Percentiles rank a stretch among this genome's conserved stretches.
These are phyloP conservation scores for Synaphobranchus kaupii DNA, from an alignment of 2,797 vertebrate species.

Conservation along the genomic window DNA sequence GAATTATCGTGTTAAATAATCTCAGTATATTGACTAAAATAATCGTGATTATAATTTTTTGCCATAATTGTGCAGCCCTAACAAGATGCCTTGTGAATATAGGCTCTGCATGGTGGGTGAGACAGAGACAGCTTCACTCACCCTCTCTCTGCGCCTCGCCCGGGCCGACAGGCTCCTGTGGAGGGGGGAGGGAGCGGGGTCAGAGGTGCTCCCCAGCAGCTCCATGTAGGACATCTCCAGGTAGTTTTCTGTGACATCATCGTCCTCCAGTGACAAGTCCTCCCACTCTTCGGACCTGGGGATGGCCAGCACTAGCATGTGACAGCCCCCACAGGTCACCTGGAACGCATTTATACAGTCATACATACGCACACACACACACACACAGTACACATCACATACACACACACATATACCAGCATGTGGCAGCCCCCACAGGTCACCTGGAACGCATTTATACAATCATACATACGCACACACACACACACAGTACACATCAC, in stretches of 20 bases:
- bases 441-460: no score
- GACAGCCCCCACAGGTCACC: conserved; percentile 91
- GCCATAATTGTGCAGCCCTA: no score
- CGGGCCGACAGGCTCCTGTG: conserved; percentile 81
- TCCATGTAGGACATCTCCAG: conserved; percentile 65
- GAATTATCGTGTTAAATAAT: no score
- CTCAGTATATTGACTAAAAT: no score
- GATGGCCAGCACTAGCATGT: conserved; percentile 88
- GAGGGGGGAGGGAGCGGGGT: conserved; percentile 57
- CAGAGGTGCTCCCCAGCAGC: conserved; percentile 55
- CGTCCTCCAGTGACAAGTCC: conserved; percentile 64
- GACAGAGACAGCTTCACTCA: conserved; percentile 53
- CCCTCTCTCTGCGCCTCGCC: conserved; percentile 85
- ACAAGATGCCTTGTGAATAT: no score
- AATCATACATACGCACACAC: background rate
- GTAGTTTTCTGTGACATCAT: conserved; percentile 69
- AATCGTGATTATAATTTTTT: no score
- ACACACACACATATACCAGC: background rate
- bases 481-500: background rate
- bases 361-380: background rate
- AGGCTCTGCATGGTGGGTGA: background rate
- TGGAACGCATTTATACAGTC: conserved; percentile 49
- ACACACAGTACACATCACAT: background rate
- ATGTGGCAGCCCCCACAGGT: background rate
- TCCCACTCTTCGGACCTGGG: conserved; percentile 63